Evolutionary conservation across 2,113 vertebrate species (phyloP).

Genomic region (Andinoacara biseriatus): DNA sequence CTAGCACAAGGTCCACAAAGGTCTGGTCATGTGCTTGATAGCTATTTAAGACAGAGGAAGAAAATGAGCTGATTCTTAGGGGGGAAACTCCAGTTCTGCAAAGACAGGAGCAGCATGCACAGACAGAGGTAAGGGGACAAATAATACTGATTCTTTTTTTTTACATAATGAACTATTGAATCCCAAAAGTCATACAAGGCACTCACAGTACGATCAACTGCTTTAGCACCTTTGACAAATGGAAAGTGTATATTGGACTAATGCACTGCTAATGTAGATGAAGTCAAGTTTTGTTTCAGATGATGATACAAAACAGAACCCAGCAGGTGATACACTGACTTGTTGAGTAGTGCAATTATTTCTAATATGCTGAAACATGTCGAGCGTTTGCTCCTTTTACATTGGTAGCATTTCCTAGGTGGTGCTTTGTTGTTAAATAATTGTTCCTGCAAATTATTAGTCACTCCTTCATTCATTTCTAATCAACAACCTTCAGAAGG

Average conservation of each 20-base stretch:
- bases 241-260: not conserved
- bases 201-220: not conserved
- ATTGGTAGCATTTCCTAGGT: conserved; percentile 10
- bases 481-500: conserved; percentile 48
- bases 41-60: conserved; percentile 70
- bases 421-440: conserved; percentile 39
- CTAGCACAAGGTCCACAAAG: conserved; percentile 46
- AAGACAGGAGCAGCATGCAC: conserved; percentile 69
- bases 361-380: not conserved
- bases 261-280: not conserved
- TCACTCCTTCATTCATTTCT: conserved; percentile 35
- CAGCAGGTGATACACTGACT: not conserved
- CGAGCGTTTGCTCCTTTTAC: not conserved
- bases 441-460: conserved; percentile 17
- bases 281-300: not conserved
- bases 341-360: not conserved
- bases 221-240: not conserved
- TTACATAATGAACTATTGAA: not conserved
- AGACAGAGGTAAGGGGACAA: conserved; percentile 62
- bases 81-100: conserved; percentile 49
- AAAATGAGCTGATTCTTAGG: conserved; percentile 57
- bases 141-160: not conserved
- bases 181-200: not conserved
- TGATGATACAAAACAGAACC: not conserved
- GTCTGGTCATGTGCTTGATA: conserved; percentile 66